These are phyloP conservation scores for Prosapia bicincta DNA, from an alignment of 2,888 invertebrate genomes.

Conservation along the genomic window DNA sequence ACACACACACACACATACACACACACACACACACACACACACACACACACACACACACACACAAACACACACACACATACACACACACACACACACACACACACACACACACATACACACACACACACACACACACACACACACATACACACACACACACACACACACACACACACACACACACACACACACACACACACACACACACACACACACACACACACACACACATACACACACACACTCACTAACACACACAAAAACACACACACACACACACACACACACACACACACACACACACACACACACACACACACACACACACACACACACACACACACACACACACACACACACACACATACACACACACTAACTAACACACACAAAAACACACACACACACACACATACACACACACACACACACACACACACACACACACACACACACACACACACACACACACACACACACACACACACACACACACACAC, in stretches of 20 bases:
- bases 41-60: conserved; percentile 16
- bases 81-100: conserved; percentile 3
- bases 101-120: conserved; percentile 8
- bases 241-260: conserved; percentile 7
- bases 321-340: no score
- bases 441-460: neutral
- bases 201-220: conserved; percentile 37
- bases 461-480: neutral
- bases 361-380: neutral
- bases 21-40: conserved; percentile 12
- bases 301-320: neutral
- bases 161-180: conserved; percentile 14
- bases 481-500: neutral
- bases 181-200: conserved; percentile 29
- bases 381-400: neutral
- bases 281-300: conserved; percentile 4
- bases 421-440: no score
- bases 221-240: conserved; percentile 33
- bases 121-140: conserved; percentile 7
- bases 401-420: no score
- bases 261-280: conserved; percentile 7
- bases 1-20: conserved; percentile 13
- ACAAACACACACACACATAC: conserved; percentile 6
- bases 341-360: neutral
- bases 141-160: neutral